Evolutionary conservation across 2,888 invertebrate genomes (phyloP), one percentile per base, ranked within the genome.

Genomic region (Dryadula phaetusa): DNA sequence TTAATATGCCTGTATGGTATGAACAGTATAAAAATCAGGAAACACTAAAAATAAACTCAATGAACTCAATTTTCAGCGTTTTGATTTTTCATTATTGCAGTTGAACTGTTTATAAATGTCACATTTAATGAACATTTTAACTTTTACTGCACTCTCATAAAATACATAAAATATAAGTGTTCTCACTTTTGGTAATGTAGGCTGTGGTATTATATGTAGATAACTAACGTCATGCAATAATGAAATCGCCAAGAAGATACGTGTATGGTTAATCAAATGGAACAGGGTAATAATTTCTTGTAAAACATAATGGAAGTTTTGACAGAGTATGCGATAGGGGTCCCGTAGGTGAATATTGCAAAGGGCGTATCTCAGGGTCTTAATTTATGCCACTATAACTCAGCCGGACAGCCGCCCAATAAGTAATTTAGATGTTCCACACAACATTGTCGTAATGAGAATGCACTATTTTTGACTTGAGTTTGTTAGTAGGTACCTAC

Each of bases 391-490:
- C 82, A 85, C 90, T 84, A 90, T 91, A 92, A 90, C 87, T 92
- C 92, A 90, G 79, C 71, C 76, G 79, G 88, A 87, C 90, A 84
- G 87, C 84, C 82, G 81, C 81, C 82, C 89, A 85, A 87, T 88
- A 88, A 86, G 88, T 91, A 90, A 92, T 92, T 91, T 91, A 92
- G 92, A 90, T 85, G 92, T 92, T 88, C 79, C 74, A 73, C 70
- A 86, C 91, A 90, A 92, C 92, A 86, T 83, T 89, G 92, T 92
- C 85, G 86, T 90, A 90, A 92, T 91, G 88, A 91, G 90, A 87
- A 84, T 82, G 77, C 75, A 72, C 74, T 72, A 73, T 77, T 78
- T 72, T 79, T 77, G 77, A 76, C 77, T 74, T 52, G 69, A 70
- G 61, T 69, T 69, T 70, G 64, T 67, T 67, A 53, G 53, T 62